Percentiles rank a stretch among this genome's conserved stretches.
phyloP scores from a whole-genome alignment of 2,888 invertebrate species.

The Ennomos fuscantarius region DNA sequence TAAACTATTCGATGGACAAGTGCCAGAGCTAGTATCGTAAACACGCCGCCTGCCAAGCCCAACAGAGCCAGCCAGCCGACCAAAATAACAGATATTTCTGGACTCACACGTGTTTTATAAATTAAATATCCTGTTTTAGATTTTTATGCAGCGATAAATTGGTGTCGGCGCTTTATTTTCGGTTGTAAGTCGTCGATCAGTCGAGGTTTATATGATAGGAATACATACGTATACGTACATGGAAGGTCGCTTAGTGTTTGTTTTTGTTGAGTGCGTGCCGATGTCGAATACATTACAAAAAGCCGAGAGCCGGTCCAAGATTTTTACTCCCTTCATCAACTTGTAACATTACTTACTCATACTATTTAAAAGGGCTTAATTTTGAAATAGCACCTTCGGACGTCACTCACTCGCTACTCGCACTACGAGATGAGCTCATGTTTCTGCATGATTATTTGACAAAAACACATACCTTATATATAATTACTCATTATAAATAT shows the following conservation, averaged over 20 bases:
- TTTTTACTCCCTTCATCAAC: too few relatives aligned
- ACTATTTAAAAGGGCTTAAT: too few relatives aligned
- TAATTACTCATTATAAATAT: too few relatives aligned
- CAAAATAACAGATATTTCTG: slow-evolving; percentile 51
- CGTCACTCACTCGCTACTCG: too few relatives aligned
- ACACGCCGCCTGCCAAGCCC: slow-evolving; percentile 55
- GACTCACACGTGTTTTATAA: slow-evolving; percentile 39
- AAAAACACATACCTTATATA: too few relatives aligned
- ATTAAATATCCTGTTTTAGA: slow-evolving; percentile 43
- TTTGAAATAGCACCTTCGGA: too few relatives aligned
- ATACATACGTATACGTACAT: not conserved
- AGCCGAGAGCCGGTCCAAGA: too few relatives aligned
- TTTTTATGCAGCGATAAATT: slow-evolving; percentile 37
- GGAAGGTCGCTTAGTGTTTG: slow-evolving; percentile 13
- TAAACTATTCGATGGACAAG: slow-evolving; percentile 52
- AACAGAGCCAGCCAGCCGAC: slow-evolving; percentile 43
- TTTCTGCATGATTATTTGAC: too few relatives aligned
- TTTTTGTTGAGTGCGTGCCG: too few relatives aligned
- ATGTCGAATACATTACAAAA: too few relatives aligned
- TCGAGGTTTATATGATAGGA: slow-evolving; percentile 31
- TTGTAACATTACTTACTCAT: too few relatives aligned
- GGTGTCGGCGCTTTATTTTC: slow-evolving; percentile 36
- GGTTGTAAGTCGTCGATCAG: slow-evolving; percentile 30
- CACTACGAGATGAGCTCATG: too few relatives aligned
- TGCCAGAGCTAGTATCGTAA: slow-evolving; percentile 59